These are phyloP conservation scores for Oplegnathus fasciatus DNA, from an alignment of 2,113 vertebrate species.

Conservation along the genomic window DNA sequence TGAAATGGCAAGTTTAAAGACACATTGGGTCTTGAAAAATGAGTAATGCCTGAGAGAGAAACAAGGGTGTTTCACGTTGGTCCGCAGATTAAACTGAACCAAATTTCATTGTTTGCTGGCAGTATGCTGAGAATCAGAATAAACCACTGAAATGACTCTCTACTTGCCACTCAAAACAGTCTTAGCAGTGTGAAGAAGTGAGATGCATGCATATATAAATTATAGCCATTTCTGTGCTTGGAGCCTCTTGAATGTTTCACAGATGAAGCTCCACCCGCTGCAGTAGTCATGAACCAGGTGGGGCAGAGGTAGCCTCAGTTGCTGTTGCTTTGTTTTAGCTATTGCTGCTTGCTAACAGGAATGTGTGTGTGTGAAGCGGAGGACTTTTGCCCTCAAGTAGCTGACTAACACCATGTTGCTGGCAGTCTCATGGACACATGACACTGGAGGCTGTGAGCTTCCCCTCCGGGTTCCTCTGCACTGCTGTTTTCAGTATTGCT, in stretches of 20 bases:
- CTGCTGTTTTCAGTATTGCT: background rate
- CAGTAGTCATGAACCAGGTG: background rate
- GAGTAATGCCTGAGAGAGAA: background rate
- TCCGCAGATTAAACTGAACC: background rate
- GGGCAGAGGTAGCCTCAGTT: background rate
- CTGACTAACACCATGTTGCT: slow-evolving; percentile 30
- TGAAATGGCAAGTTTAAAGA: background rate
- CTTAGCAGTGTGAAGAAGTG: no score
- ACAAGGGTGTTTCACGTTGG: background rate
- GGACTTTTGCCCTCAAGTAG: background rate
- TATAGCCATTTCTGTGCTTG: background rate
- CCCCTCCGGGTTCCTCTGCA: slow-evolving; percentile 1
- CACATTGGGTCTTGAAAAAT: background rate
- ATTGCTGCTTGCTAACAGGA: background rate
- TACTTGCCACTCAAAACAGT: background rate
- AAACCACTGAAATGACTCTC: background rate
- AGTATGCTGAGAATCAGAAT: background rate
- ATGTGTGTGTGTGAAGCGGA: slow-evolving; percentile 7
- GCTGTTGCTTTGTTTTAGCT: slow-evolving; percentile 8
- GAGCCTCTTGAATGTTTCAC: slow-evolving; percentile 1
- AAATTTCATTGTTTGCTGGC: background rate
- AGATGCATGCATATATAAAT: background rate
- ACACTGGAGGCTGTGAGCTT: slow-evolving; percentile 16
- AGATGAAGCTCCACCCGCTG: background rate
- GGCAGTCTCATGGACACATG: slow-evolving; percentile 54